These are phyloP conservation scores for Aplysia californica DNA, from an alignment of 1,140 invertebrate genomes.

Conservation along the genomic window DNA sequence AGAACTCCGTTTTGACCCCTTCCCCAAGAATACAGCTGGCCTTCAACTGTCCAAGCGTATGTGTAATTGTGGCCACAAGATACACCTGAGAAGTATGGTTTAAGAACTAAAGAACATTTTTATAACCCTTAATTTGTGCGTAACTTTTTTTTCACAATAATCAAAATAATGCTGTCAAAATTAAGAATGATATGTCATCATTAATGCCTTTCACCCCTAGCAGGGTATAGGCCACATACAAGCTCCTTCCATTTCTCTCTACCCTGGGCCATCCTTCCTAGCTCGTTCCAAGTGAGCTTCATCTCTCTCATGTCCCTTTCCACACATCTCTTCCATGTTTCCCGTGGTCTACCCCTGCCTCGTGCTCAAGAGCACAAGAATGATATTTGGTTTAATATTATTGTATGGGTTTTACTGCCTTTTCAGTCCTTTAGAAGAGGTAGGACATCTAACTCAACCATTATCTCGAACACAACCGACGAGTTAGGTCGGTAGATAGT, in stretches of 20 bases:
- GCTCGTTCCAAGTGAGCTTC: too few species aligned
- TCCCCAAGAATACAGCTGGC: conserved; percentile 40
- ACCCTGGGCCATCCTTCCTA: too few species aligned
- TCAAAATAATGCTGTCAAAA: not conserved
- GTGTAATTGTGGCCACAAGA: conserved; percentile 47
- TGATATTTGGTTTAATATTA: not conserved
- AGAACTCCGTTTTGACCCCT: conserved; percentile 44
- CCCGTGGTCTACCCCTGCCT: too few species aligned
- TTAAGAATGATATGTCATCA: not conserved
- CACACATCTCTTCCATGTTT: too few species aligned
- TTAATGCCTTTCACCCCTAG: too few species aligned
- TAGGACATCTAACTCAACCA: too few species aligned
- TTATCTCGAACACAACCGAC: too few species aligned
- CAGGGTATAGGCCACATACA: too few species aligned
- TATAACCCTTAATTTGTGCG: not conserved
- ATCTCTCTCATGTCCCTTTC: too few species aligned
- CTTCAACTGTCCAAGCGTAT: conserved; percentile 36
- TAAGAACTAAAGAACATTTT: not conserved
- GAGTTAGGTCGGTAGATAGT: too few species aligned
- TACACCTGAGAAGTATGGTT: conserved; percentile 31
- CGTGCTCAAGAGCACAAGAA: not conserved
- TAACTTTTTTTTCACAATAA: not conserved
- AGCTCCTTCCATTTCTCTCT: too few species aligned
- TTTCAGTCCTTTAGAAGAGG: too few species aligned
- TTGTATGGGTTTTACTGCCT: not conserved